Base-by-base conservation (phyloP, 2,888 invertebrate species). In the Cosmorhoe ocellata region DNA sequence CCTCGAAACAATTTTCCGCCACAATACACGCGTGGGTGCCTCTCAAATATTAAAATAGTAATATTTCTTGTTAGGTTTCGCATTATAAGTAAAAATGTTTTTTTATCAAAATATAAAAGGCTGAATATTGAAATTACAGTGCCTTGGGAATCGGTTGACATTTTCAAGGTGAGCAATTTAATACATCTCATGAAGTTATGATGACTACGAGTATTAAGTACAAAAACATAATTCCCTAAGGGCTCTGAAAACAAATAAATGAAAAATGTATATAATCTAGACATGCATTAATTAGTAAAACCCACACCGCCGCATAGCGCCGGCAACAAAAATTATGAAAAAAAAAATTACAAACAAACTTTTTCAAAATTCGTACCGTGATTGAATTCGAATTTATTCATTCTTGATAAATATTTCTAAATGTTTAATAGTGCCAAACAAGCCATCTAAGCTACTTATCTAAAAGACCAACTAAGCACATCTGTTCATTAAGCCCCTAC, bases 401-500 rank as follows among this genome's bases (percentile, higher is more conserved):
- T n/a, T n/a, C n/a, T n/a, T n/a, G n/a, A n/a, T n/a, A n/a, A n/a
- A n/a, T n/a, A n/a, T n/a, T n/a, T n/a, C n/a, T n/a, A n/a, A n/a
- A n/a, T n/a, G n/a, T n/a, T 24, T 24, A 24, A 24, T 7, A 24
- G 24, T 4, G 14, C 24, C 32, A 48, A 48, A 30, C 37, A 31
- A 14, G 30, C 14, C 14, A 40, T 39, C 36, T 44, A 44, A 48
- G 47, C 52, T 52, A 47, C 52, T 47, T 48, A 52, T 43, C 52
- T 36, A 34, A 40, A 24, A 48, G 31, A 56, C 50, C 53, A 49
- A 53, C 18, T 44, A 55, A 54, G 56, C 61, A 56, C 58, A 53
- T 62, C 56, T 58, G 58, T 58, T 59, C 56, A 59, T 59, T 57
- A 59, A 47, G 49, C 54, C 36, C 54, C 54, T 59, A 62, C 64